These are phyloP conservation scores for Drosophila antonietae DNA, from an alignment of 2,888 invertebrate species.

Conservation along the genomic window DNA sequence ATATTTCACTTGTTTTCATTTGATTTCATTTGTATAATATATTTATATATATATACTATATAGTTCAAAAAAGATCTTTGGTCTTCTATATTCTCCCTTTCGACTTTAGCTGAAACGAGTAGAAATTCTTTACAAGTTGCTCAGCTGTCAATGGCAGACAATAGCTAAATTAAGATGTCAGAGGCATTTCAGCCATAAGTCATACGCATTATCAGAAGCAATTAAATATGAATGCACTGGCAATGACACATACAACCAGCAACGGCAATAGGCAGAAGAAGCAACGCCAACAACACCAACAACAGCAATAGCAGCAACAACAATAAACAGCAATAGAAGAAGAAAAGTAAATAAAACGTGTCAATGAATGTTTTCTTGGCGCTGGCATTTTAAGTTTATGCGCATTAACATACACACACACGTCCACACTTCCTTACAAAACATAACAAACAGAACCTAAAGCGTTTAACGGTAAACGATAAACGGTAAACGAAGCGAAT, in stretches of 20 bases:
- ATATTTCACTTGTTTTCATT: background rate
- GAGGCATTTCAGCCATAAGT: constrained; percentile 60
- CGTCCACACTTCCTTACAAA: constrained; percentile 49
- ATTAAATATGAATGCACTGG: constrained; percentile 64
- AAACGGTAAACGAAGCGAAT: constrained; percentile 21
- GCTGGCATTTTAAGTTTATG: constrained; percentile 58
- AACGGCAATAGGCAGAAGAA: constrained; percentile 17
- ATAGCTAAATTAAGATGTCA: constrained; percentile 73
- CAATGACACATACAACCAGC: constrained; percentile 32
- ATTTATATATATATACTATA: background rate
- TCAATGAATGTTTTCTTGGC: constrained; percentile 48
- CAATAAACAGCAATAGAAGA: constrained; percentile 5
- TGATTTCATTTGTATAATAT: background rate
- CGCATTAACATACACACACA: constrained; percentile 37
- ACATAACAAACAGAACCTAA: constrained; percentile 28
- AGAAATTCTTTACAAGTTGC: background rate
- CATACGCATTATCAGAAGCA: constrained; percentile 74
- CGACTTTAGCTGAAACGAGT: background rate
- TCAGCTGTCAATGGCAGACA: constrained; percentile 25
- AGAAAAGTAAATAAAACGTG: constrained; percentile 30
- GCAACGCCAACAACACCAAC: background rate
- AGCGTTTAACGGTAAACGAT: constrained; percentile 29
- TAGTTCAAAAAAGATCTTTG: background rate
- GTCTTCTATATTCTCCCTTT: background rate
- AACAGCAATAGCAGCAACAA: background rate